Evolutionary conservation across 2,113 vertebrate species (phyloP).

Genomic region (Phoenicopterus ruber): DNA sequence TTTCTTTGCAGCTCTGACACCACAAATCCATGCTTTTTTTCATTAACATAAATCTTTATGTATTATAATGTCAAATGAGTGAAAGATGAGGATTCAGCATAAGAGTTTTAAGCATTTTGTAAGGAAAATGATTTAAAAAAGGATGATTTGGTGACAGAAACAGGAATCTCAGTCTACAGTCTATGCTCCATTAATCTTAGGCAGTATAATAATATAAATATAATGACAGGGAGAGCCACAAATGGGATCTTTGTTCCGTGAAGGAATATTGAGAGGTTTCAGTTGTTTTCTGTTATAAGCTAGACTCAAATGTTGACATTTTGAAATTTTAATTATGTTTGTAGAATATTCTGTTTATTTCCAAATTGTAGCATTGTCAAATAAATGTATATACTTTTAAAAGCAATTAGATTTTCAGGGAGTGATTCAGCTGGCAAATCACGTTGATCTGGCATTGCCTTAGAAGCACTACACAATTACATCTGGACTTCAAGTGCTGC

Average conservation of each 20-base stretch:
- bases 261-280: neutral
- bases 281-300: neutral
- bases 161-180: neutral
- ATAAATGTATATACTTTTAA: neutral
- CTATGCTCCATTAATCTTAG: neutral
- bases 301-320: neutral
- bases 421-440: neutral
- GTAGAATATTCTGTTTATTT: neutral
- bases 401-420: neutral
- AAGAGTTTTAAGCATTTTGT: neutral
- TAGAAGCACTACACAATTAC: neutral
- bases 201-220: neutral
- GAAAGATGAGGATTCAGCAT: neutral
- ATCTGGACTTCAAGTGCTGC: neutral
- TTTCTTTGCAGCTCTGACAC: neutral
- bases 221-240: neutral
- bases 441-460: neutral
- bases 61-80: neutral
- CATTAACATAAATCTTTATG: constrained; percentile 32
- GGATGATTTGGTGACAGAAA: neutral
- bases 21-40: neutral
- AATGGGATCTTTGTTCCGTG: neutral
- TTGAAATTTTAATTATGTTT: neutral
- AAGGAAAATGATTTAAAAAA: neutral
- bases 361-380: accelerated